Conservation (phyloP, 1,140 invertebrate species). For the Formica selysi region DNA sequence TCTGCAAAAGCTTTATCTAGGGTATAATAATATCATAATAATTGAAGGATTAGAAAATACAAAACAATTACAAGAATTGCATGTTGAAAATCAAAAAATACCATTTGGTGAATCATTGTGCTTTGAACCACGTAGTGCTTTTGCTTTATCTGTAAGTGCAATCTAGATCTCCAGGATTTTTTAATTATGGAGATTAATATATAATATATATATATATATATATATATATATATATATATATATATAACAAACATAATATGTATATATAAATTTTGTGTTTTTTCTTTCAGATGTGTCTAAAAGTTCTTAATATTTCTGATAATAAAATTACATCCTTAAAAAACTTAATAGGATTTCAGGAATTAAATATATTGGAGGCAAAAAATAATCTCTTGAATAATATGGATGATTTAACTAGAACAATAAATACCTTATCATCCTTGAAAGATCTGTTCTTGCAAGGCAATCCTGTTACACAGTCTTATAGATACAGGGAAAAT, state of each 20-base stretch:
- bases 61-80: constrained; percentile 88
- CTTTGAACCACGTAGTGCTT: constrained; percentile 89
- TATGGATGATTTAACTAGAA: constrained; percentile 85
- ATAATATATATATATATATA: not conserved
- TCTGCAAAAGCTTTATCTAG: constrained; percentile 89
- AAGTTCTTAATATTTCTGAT: constrained; percentile 86
- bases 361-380: constrained; percentile 84
- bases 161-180: constrained; percentile 8
- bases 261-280: not conserved
- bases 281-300: constrained; percentile 81
- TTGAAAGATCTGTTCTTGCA: constrained; percentile 87
- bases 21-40: constrained; percentile 89
- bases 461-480: constrained; percentile 88
- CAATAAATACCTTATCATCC: constrained; percentile 85
- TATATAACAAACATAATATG: not conserved
- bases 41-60: constrained; percentile 89
- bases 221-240: not conserved
- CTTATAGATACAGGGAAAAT: constrained; percentile 89
- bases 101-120: constrained; percentile 87
- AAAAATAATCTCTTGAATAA: constrained; percentile 86
- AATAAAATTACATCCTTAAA: constrained; percentile 85
- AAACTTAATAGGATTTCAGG: constrained; percentile 82
- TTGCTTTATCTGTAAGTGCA: constrained; percentile 87
- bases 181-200: not conserved
- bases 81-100: constrained; percentile 89